phyloP scores from a whole-genome alignment of 2,797 vertebrate species.

The Carcharodon carcharias region DNA sequence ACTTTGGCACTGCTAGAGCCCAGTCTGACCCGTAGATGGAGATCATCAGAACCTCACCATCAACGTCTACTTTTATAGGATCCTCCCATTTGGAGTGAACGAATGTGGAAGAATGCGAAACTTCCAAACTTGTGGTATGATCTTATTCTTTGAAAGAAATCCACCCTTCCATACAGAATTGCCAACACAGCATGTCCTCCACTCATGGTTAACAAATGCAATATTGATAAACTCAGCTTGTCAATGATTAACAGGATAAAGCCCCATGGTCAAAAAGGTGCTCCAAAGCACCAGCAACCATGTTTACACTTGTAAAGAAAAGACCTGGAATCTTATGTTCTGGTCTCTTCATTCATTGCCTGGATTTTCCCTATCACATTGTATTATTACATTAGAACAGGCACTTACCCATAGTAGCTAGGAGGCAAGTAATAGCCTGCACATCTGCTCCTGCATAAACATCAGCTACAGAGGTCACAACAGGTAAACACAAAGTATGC shows the following conservation, averaged over 20 bases:
- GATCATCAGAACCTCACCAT: not conserved
- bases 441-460: constrained; percentile 88
- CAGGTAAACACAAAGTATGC: constrained; percentile 87
- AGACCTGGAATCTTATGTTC: not conserved
- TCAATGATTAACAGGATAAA: not conserved
- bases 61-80: not conserved
- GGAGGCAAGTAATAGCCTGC: constrained; percentile 81
- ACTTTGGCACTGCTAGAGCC: not conserved
- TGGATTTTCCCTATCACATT: not conserved
- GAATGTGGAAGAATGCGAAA: not conserved
- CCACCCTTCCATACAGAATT: not conserved
- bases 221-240: not conserved
- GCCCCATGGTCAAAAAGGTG: not conserved
- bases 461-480: constrained; percentile 82
- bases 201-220: not conserved
- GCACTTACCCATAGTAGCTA: constrained; percentile 93
- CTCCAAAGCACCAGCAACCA: not conserved
- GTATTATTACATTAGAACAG: not conserved
- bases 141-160: not conserved
- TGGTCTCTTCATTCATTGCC: not conserved
- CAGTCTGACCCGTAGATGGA: not conserved
- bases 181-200: not conserved
- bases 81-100: not conserved
- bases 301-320: not conserved
- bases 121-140: not conserved